These are phyloP conservation scores for Manis crassicaudata DNA, from an alignment of 2,797 vertebrate genomes.

Conservation along the genomic window DNA sequence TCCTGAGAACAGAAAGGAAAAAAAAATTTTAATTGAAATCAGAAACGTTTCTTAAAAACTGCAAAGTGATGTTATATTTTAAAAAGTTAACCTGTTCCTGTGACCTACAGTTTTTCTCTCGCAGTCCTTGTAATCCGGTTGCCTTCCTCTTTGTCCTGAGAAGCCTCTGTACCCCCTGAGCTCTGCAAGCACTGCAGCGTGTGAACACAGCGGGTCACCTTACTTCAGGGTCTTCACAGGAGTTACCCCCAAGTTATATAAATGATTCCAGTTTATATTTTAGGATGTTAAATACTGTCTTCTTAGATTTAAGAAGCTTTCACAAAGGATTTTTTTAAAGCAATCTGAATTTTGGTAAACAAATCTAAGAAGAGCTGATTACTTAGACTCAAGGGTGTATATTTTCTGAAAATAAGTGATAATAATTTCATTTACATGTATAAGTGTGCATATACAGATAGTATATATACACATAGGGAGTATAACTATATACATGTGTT, in stretches of 20 bases:
- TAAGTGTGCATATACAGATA: neutral
- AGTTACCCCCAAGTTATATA: neutral
- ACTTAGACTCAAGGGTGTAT: neutral
- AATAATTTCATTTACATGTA: neutral
- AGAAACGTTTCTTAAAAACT: neutral
- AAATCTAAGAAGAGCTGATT: neutral
- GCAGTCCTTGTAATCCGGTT: neutral
- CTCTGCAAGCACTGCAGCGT: neutral
- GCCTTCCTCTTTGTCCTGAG: neutral
- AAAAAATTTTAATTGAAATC: neutral
- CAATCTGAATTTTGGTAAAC: neutral
- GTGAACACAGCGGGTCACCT: neutral
- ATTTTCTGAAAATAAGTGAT: neutral
- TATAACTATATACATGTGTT: neutral
- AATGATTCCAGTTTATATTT: conserved; percentile 6
- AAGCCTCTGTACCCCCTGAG: neutral
- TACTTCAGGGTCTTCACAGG: neutral
- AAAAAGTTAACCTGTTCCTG: neutral
- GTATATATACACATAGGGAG: neutral
- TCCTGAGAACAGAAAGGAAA: neutral
- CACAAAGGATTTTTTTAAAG: neutral
- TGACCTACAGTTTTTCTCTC: neutral
- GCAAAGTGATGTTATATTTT: neutral
- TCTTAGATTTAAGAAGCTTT: conserved; percentile 50
- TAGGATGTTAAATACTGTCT: conserved; percentile 24